Base-by-base conservation (phyloP, 2,113 vertebrate genomes). In the Limanda limanda region DNA sequence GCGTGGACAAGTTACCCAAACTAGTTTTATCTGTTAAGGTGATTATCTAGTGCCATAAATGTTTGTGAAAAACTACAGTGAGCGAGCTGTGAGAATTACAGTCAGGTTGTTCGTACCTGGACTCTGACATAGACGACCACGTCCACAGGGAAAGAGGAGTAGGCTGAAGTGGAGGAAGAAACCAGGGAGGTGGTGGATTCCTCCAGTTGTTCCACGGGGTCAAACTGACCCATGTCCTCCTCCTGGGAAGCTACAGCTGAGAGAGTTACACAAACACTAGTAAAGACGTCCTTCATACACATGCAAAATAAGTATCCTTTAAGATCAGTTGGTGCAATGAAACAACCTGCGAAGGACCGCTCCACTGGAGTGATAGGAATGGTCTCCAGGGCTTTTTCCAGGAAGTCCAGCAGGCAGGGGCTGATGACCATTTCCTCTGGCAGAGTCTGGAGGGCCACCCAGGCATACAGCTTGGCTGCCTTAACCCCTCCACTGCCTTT, bases 341-440 rank as follows among this genome's bases (percentile, higher is more conserved):
- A 78, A 82, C 18, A 71, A 97, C 97, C 93, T 83, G 96, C 69
- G 8, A 96, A 98, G 87, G 95, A 97, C 61, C 97, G 95, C 74
- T 99, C 98, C 68, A 99, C 95, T 2, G 98, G 97, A 59, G 98
- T 99, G 83, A 99, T 98, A 0, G 98, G 98, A 86, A 99, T 99
- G 68, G 97, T 99, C 92, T 99, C 98, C 80, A 99, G 92, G 2
- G 98, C 98, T 92, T 99, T 99, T 84, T 99, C 98, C 77, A 99
- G 91, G 51, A 99, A 99, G 86, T 99, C 98, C 77, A 99, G 91
- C 20, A 99, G 88, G 89, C 97, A 98, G 5, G 98, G 98, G 62
- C 97, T 99, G 87, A 99, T 99, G 51, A 99, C 98, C 98, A 99
- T 99, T 86, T 99, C 98, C 81, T 99, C 98, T 2, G 98, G 98